Base-by-base conservation (phyloP, 2,797 vertebrate species). In the Nasua narica region DNA sequence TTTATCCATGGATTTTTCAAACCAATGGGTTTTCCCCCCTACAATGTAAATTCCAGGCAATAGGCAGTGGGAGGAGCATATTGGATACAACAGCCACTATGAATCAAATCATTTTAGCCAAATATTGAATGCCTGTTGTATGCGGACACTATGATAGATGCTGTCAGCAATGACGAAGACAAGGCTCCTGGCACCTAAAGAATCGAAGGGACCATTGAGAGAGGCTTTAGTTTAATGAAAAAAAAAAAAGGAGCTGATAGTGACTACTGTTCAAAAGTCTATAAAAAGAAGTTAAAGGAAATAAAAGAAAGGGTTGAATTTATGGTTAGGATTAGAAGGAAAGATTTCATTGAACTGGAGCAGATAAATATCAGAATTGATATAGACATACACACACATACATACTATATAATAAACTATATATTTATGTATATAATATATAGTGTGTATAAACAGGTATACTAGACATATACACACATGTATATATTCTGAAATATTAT, bases 161-260 rank as follows among this genome's bases (percentile, higher is more conserved):
- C 4, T n/a, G 4, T n/a, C 56, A 25, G 35, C 48, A 52, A 50
- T 67, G 9, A 72, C 27, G 6, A 62, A 4, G 32, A 77, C 0
- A 7, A 48, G 40, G 40, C 23, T 50, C 10, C 8, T 37, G 13
- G 2, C 3, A 5, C 10, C 21, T 13, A 0, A 27, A 27, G 5
- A 23, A 91, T 2, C 0, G 13, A 87, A 52, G 18, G 4, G 9
- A n/a, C 0, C 0, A 5, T 5, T 5, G n/a, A 74, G 21, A 50
- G 6, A 89, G 1, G 4, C 5, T 62, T 70, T 37, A 27, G 40
- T 46, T 85, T 67, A 43, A 52, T 23, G 12, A 6, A 77, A 37
- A 67, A 78, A 69, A 46, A 65, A 74, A 46, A 46, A 29, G 40
- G 43, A 11, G 8, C 29, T 46, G 43, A 74, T 43, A 18, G 4